A percentile compares a stretch with the other conserved stretches of the same genome.
These are phyloP conservation scores for Lathronympha strigana DNA, from an alignment of 2,888 invertebrate species.

Conservation along the genomic window DNA sequence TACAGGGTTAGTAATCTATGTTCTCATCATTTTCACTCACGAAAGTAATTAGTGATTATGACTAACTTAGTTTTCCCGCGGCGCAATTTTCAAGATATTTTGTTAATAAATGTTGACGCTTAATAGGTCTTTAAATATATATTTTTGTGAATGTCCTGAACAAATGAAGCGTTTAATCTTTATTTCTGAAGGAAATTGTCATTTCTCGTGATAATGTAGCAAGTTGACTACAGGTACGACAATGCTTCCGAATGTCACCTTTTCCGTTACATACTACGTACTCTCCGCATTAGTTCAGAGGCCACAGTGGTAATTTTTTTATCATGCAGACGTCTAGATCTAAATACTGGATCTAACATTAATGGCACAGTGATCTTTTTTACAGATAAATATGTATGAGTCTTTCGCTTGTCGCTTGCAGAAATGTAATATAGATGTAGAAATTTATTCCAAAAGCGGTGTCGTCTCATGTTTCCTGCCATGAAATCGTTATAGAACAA, in stretches of 20 bases:
- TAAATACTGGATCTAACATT: too few species aligned
- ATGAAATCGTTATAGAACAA: constrained; percentile 30
- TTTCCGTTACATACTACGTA: too few species aligned
- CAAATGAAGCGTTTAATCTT: too few species aligned
- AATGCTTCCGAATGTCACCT: too few species aligned
- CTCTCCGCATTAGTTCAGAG: too few species aligned
- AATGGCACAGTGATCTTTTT: too few species aligned
- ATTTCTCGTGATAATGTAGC: too few species aligned
- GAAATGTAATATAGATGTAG: background rate
- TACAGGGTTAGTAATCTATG: constrained; percentile 9
- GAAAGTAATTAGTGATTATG: constrained; percentile 20
- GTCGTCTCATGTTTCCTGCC: constrained; percentile 9
- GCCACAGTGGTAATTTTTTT: too few species aligned
- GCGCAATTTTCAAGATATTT: background rate
- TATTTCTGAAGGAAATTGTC: too few species aligned
- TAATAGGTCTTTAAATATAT: background rate
- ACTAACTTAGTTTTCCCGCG: background rate
- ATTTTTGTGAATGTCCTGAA: too few species aligned
- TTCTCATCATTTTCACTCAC: constrained; percentile 28
- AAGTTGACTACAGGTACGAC: too few species aligned
- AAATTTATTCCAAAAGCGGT: constrained; percentile 8
- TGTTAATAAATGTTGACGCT: background rate
- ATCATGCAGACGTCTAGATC: too few species aligned
- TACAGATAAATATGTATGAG: background rate
- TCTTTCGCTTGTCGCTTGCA: background rate